Evolutionary conservation across 2,888 invertebrate species (phyloP).

Genomic region (Tubulanus polymorphus): DNA sequence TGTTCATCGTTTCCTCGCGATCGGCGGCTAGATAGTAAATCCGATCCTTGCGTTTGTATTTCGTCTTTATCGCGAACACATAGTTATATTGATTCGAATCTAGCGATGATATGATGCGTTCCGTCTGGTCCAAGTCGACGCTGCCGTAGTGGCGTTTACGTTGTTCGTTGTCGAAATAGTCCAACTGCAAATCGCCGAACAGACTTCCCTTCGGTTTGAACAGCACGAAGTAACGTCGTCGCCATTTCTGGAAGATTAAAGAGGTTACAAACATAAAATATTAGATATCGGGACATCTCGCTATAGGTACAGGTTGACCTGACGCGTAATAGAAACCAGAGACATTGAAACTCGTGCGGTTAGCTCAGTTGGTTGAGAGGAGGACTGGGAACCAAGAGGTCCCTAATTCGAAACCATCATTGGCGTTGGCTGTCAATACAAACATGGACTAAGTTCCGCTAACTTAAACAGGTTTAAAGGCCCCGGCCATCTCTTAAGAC

Average conservation of each 20-base stretch:
- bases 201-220: conserved; percentile 80
- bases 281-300: no score
- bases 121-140: conserved; percentile 89
- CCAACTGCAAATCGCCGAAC: conserved; percentile 88
- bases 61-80: conserved; percentile 45
- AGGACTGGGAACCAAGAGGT: no score
- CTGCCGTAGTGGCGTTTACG: conserved; percentile 48
- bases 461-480: no score
- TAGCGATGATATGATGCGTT: conserved; percentile 68
- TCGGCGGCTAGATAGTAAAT: conserved; percentile 91
- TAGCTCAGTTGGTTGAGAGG: no score
- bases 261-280: no score
- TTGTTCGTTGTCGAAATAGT: conserved; percentile 78
- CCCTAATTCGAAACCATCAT: no score
- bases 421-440: no score
- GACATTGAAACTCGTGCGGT: no score
- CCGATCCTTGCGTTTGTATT: conserved; percentile 61
- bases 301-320: no score
- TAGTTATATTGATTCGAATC: conserved; percentile 41
- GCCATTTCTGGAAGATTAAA: conserved; percentile 73
- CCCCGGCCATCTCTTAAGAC: no score
- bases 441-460: no score
- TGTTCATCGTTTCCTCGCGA: conserved; percentile 85
- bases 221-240: conserved; percentile 89
- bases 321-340: no score